phyloP scores from a whole-genome alignment of 2,888 invertebrate species.

The Meandrusa payeni region DNA sequence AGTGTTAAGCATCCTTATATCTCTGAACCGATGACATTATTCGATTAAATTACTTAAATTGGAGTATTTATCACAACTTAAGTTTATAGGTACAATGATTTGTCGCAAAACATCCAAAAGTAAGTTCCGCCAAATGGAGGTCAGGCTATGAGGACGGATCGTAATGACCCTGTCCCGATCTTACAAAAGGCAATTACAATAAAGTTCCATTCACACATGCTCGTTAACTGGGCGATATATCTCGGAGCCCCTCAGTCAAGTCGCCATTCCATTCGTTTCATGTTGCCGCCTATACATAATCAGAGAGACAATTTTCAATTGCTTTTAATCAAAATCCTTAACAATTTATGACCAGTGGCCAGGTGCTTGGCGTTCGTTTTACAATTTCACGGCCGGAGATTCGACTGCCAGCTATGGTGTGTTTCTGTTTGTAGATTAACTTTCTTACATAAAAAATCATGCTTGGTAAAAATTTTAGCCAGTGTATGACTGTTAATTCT shows the following conservation, averaged over 20 bases:
- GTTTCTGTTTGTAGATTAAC: too few species aligned
- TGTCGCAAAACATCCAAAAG: constrained; percentile 33
- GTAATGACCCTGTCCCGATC: constrained; percentile 77
- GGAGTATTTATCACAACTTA: too few species aligned
- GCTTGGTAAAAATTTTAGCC: too few species aligned
- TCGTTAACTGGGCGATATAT: constrained; percentile 79
- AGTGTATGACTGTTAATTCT: too few species aligned
- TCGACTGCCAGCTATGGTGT: too few species aligned
- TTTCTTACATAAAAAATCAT: too few species aligned
- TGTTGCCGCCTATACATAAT: constrained; percentile 39
- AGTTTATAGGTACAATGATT: constrained; percentile 15
- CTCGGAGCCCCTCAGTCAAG: constrained; percentile 67
- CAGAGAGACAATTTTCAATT: constrained; percentile 24
- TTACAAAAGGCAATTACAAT: constrained; percentile 81
- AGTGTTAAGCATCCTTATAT: too few species aligned
- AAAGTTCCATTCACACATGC: constrained; percentile 79
- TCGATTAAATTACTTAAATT: too few species aligned
- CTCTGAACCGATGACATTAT: too few species aligned
- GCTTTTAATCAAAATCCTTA: constrained; percentile 17
- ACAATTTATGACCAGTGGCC: too few species aligned
- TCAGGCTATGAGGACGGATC: constrained; percentile 61
- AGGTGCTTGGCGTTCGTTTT: background rate
- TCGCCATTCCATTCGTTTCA: constrained; percentile 59
- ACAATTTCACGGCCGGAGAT: too few species aligned
- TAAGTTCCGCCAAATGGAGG: constrained; percentile 68